These are phyloP conservation scores for Melanostoma scalare DNA, from an alignment of 2,888 invertebrate genomes.

Conservation along the genomic window DNA sequence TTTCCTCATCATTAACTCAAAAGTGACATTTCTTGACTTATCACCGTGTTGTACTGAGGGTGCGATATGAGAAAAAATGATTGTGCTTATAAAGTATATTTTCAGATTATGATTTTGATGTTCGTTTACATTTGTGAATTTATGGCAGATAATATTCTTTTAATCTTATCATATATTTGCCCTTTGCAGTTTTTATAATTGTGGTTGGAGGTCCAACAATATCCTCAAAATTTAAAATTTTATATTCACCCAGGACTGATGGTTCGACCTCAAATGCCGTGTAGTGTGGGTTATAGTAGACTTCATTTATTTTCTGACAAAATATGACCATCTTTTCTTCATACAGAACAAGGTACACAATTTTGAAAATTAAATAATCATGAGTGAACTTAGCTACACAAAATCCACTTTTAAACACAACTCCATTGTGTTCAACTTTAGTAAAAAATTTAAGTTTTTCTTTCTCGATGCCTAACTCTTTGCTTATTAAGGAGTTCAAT, in stretches of 20 bases:
- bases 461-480: background rate
- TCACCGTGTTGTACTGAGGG: too few species aligned
- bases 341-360: background rate
- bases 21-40: too few species aligned
- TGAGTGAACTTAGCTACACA: background rate
- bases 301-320: slow-evolving; percentile 25
- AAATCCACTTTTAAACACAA: slow-evolving; percentile 4
- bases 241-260: background rate
- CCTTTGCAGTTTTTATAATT: slow-evolving; percentile 27
- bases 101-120: too few species aligned
- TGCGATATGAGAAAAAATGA: too few species aligned
- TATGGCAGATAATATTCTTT: slow-evolving; percentile 13
- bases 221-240: slow-evolving; percentile 22
- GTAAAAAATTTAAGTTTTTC: background rate
- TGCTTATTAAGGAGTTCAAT: slow-evolving; percentile 3
- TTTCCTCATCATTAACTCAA: too few species aligned
- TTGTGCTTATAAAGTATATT: too few species aligned
- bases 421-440: background rate
- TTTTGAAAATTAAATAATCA: slow-evolving; percentile 5
- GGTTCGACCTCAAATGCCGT: slow-evolving; percentile 20
- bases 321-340: slow-evolving; percentile 7
- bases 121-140: too few species aligned
- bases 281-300: slow-evolving; percentile 14
- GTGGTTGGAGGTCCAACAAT: slow-evolving; percentile 25
- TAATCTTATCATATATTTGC: slow-evolving; percentile 15